Base-by-base conservation (phyloP, 1,140 invertebrate species). In the Drosophila asahinai region DNA sequence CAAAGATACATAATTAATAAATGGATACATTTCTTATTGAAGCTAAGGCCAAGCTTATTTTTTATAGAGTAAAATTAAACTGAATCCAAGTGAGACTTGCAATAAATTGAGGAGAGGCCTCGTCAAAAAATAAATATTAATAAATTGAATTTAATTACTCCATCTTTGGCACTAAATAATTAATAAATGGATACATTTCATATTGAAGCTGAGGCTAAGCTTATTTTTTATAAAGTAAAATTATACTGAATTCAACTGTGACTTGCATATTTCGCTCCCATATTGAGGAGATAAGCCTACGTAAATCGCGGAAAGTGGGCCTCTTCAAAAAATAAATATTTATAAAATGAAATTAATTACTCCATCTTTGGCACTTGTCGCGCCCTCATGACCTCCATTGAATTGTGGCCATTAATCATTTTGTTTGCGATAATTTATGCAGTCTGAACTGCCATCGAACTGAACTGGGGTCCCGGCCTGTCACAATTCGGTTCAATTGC, bases 401-500 rank as follows among this genome's bases (percentile, higher is more conserved):
- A 51, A 17, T 27, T 42, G 25, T 43, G 15, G 55, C 40, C 70
- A 73, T 73, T 73, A 73, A 73, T 73, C 70, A 73, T 73, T 43
- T 40, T 51, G n/a, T 19, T 51, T 36, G 54, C 54, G 45, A 49
- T 73, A 72, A 73, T 73, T 73, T 73, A 72, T 73, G 36, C 65
- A 70, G 36, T 40, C 36, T 25, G 45, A 58, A 72, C 40, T 42
- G 52, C 19, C 65, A 61, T 36, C 30, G 45, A 67, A 19, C 19
- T 60, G 33, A 33, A 5, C 38, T n/a, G 33, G 42, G 36, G 12
- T 49, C 52, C 2, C 65, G 7, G 42, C 25, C 64, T 66, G 59
- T 66, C 64, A 63, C 64, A 83, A 65, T 70, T 81, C 40, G 80
- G 63, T 70, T 84, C 67, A 77, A 84, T 81, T 77, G 81, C 48